Evolutionary conservation across 1,140 invertebrate species (phyloP).

Genomic region (Temnothorax longispinosus): DNA sequence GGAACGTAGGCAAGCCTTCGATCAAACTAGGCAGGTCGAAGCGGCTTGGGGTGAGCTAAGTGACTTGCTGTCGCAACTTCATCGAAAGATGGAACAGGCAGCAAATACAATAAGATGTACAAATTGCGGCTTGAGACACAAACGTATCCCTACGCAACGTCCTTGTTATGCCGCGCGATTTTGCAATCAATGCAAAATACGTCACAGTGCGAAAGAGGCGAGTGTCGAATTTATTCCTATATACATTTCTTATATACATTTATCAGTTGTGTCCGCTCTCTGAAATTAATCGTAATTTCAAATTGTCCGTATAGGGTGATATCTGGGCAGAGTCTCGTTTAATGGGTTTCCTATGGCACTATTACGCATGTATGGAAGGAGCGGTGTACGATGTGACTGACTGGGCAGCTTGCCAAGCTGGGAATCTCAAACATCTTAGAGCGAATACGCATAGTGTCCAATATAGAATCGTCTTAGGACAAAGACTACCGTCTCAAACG

Average conservation of each 20-base stretch:
- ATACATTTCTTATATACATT: background rate
- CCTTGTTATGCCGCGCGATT: slow-evolving; percentile 96
- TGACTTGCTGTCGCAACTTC: slow-evolving; percentile 93
- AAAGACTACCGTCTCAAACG: slow-evolving; percentile 85
- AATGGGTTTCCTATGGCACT: slow-evolving; percentile 96
- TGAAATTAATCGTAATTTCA: slow-evolving; percentile 37
- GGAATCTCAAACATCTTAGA: slow-evolving; percentile 91
- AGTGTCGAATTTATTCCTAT: slow-evolving; percentile 51
- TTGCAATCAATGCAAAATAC: slow-evolving; percentile 95
- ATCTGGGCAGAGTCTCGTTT: slow-evolving; percentile 97
- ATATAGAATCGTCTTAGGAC: slow-evolving; percentile 95
- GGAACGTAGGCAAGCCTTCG: slow-evolving; percentile 92
- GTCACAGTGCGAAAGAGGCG: slow-evolving; percentile 96
- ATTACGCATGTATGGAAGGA: slow-evolving; percentile 98
- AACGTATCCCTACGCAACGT: slow-evolving; percentile 92
- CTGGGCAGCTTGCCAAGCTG: slow-evolving; percentile 97
- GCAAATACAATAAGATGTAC: slow-evolving; percentile 96
- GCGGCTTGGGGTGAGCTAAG: slow-evolving; percentile 94
- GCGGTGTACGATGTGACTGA: slow-evolving; percentile 97
- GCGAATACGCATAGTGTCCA: slow-evolving; percentile 96
- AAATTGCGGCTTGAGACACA: slow-evolving; percentile 96
- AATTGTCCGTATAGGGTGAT: slow-evolving; percentile 90
- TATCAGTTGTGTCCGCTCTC: background rate
- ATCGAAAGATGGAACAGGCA: slow-evolving; percentile 97
- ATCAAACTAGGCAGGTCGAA: slow-evolving; percentile 93